phyloP scores from a whole-genome alignment of 2,888 invertebrate genomes.

The Uloborus plumipes region DNA sequence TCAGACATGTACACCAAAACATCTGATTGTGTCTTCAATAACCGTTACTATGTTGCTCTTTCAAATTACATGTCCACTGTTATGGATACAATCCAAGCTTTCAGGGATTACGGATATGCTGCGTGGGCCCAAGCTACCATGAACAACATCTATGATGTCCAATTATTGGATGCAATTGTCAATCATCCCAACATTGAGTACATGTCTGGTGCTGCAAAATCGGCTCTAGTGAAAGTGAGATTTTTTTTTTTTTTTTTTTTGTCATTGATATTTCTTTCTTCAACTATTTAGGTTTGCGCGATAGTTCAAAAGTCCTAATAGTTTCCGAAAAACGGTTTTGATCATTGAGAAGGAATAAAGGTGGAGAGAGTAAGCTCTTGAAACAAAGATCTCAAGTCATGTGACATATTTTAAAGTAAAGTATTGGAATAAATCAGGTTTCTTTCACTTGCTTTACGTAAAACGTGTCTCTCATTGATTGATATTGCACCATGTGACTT shows the following conservation, averaged over 20 bases:
- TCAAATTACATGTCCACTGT: constrained; percentile 33
- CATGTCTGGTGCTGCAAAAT: constrained; percentile 37
- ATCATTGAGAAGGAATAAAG: not conserved
- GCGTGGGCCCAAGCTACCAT: constrained; percentile 31
- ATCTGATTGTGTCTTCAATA: constrained; percentile 1
- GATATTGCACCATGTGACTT: too few species aligned
- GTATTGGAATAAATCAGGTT: too few species aligned
- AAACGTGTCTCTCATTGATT: too few species aligned
- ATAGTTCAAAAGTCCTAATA: too few species aligned
- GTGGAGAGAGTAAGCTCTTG: too few species aligned
- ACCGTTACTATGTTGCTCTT: constrained; percentile 35
- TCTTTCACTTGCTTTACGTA: too few species aligned
- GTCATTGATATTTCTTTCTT: too few species aligned
- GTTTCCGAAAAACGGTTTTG: too few species aligned
- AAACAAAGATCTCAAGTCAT: too few species aligned
- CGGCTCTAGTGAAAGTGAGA: constrained; percentile 41
- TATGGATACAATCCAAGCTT: constrained; percentile 30
- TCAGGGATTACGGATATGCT: constrained; percentile 25
- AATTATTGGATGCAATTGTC: constrained; percentile 32
- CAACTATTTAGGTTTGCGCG: too few species aligned
- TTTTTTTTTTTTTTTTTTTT: not conserved
- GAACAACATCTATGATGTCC: constrained; percentile 27
- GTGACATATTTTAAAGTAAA: too few species aligned
- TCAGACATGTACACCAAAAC: constrained; percentile 4
- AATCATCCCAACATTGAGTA: constrained; percentile 50